A percentile compares a stretch with the other conserved stretches of the same genome.
These are phyloP conservation scores for Sarcophilus harrisii DNA, from an alignment of 2,797 vertebrate species.

Conservation along the genomic window DNA sequence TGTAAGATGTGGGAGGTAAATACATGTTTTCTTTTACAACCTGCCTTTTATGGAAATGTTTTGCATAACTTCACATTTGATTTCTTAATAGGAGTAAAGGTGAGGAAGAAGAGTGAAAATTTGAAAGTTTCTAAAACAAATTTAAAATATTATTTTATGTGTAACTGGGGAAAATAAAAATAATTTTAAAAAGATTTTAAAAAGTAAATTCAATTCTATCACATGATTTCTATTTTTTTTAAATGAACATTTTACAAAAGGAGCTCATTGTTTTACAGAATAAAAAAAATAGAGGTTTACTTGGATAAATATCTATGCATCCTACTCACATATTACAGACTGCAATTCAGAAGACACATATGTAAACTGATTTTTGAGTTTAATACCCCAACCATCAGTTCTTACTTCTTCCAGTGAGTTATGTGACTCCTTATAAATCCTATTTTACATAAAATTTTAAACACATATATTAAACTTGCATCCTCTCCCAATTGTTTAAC, in stretches of 20 bases:
- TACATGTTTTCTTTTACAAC: no score
- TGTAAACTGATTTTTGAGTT: not conserved
- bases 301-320: not conserved
- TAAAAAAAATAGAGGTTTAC: not conserved
- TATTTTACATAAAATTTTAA: not conserved
- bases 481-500: not conserved
- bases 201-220: not conserved
- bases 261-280: not conserved
- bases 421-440: not conserved
- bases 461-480: not conserved
- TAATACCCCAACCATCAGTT: not conserved
- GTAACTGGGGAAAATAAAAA: no score
- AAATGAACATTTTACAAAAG: not conserved
- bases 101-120: no score
- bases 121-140: no score
- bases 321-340: not conserved
- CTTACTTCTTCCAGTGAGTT: not conserved
- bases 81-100: no score
- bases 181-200: no score
- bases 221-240: not conserved
- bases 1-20: no score
- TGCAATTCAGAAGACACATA: not conserved
- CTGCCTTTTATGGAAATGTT: no score
- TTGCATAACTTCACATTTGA: no score
- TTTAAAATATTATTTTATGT: no score